Conservation (phyloP, 1,140 invertebrate species). For the Bombus pascuorum region DNA sequence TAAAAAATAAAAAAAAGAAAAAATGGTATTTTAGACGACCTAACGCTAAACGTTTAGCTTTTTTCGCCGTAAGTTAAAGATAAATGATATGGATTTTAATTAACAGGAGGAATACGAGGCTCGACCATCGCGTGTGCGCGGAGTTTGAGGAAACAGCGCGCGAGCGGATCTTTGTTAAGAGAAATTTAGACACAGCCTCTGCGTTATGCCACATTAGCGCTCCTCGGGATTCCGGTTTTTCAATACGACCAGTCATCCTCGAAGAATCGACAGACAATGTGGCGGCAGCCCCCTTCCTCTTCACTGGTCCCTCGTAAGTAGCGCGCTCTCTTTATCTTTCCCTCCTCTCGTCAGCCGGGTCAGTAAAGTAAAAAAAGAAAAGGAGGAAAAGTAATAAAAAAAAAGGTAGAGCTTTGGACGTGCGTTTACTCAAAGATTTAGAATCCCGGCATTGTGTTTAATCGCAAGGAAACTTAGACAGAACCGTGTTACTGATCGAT, state of each 20-base stretch:
- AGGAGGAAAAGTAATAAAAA: neutral
- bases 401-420: constrained; percentile 27
- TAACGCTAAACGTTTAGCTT: neutral
- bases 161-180: constrained; percentile 37
- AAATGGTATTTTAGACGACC: no score
- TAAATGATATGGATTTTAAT: constrained; percentile 12
- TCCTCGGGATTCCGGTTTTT: constrained; percentile 70
- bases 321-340: constrained; percentile 61
- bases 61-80: no score
- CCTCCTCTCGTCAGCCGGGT: neutral
- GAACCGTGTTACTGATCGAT: constrained; percentile 37
- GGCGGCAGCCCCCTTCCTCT: constrained; percentile 66
- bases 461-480: constrained; percentile 23
- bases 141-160: neutral
- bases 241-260: constrained; percentile 80
- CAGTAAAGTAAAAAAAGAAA: neutral
- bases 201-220: constrained; percentile 77
- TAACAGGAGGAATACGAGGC: neutral
- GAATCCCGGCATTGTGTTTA: constrained; percentile 9
- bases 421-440: constrained; percentile 37
- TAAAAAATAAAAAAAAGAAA: neutral
- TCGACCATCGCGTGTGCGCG: no score
- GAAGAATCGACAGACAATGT: constrained; percentile 80
- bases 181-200: constrained; percentile 76
- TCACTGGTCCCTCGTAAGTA: constrained; percentile 58